phyloP scores from a whole-genome alignment of 2,113 vertebrate species.

The Ifrita kowaldi region DNA sequence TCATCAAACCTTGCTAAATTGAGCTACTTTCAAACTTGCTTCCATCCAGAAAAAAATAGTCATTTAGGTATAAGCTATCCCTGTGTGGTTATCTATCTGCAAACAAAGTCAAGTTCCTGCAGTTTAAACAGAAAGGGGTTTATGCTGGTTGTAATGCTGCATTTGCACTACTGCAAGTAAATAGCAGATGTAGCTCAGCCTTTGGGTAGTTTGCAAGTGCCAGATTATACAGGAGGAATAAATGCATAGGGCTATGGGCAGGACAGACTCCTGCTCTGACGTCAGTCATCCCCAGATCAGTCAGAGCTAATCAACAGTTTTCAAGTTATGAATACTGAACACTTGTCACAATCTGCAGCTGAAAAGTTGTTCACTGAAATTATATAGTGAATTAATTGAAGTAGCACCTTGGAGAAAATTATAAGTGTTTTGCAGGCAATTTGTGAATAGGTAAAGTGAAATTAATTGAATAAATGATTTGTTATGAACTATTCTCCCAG shows the following conservation, averaged over 20 bases:
- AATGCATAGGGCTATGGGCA: neutral
- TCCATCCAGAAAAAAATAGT: neutral
- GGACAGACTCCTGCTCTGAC: neutral
- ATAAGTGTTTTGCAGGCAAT: neutral
- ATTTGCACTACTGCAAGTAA: neutral
- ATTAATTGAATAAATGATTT: conserved; percentile 1
- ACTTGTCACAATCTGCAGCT: conserved; percentile 10
- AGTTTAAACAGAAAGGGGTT: neutral
- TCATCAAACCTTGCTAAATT: neutral
- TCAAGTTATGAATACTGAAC: neutral
- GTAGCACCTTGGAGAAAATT: conserved; percentile 19
- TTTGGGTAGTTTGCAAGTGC: neutral
- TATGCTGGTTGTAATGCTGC: neutral
- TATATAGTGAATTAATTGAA: conserved; percentile 25
- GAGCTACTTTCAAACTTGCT: neutral
- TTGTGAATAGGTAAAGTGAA: neutral
- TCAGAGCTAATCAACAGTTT: neutral
- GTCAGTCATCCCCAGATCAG: neutral
- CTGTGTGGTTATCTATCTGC: neutral
- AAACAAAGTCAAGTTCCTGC: neutral
- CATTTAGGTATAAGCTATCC: neutral
- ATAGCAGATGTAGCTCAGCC: neutral
- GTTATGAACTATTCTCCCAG: neutral
- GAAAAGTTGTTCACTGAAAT: conserved; percentile 38
- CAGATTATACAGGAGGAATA: neutral